Percentiles rank a stretch among this genome's conserved stretches.
These are phyloP conservation scores for Himalopsyche phryganea DNA, from an alignment of 1,140 invertebrate species.

Conservation along the genomic window DNA sequence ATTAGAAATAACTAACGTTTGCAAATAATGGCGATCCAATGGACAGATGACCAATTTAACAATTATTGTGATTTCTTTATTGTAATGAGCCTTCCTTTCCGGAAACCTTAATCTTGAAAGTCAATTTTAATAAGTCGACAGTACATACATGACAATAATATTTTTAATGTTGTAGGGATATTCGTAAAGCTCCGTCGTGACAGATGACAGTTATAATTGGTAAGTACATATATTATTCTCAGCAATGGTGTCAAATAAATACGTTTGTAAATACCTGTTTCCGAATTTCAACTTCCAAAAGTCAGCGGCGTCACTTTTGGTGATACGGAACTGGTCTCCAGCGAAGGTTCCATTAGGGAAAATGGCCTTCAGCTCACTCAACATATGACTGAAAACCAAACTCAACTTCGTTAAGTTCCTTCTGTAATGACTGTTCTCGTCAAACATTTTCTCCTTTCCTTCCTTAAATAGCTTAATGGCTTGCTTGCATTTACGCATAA, in stretches of 20 bases:
- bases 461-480: conserved; percentile 98
- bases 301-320: conserved; percentile 97
- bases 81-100: too few relatives aligned
- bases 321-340: conserved; percentile 97
- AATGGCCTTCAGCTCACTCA: conserved; percentile 96
- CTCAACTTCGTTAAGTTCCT: conserved; percentile 97
- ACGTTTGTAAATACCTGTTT: conserved; percentile 72
- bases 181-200: too few relatives aligned
- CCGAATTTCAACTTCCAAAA: conserved; percentile 97
- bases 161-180: too few relatives aligned
- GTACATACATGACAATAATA: too few relatives aligned
- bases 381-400: conserved; percentile 99
- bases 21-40: too few relatives aligned
- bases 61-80: too few relatives aligned
- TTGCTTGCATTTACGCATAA: conserved; percentile 97
- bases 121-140: too few relatives aligned
- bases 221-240: too few relatives aligned
- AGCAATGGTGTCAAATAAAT: neutral
- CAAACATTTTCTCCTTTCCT: conserved; percentile 98
- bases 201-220: too few relatives aligned
- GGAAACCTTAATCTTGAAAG: too few relatives aligned
- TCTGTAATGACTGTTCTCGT: conserved; percentile 92
- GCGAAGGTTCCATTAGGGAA: conserved; percentile 95
- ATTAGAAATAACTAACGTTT: too few relatives aligned
- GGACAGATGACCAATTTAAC: too few relatives aligned